Percentiles rank a stretch among this genome's conserved stretches.
These are phyloP conservation scores for Cephalopachus bancanus DNA, from an alignment of 2,797 vertebrate species.

Conservation along the genomic window DNA sequence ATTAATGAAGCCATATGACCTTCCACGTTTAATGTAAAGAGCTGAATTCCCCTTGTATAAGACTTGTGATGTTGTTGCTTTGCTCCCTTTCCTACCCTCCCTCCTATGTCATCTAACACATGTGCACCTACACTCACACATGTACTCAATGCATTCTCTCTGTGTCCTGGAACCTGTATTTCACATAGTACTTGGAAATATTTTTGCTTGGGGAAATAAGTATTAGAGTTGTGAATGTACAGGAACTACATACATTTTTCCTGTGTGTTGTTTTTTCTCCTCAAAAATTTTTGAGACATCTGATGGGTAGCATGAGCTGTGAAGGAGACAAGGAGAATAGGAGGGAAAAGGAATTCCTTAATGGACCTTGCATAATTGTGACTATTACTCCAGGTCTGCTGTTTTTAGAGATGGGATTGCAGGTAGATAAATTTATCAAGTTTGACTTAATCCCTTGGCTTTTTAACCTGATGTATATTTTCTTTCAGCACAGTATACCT, in stretches of 20 bases:
- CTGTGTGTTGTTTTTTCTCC: background rate
- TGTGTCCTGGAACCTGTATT: background rate
- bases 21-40: background rate
- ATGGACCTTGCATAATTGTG: conserved; percentile 85
- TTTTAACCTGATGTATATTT: conserved; percentile 8
- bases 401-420: conserved; percentile 62
- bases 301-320: conserved; percentile 89
- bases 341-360: conserved; percentile 86
- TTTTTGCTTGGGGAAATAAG: background rate
- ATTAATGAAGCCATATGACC: background rate
- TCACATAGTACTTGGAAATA: background rate
- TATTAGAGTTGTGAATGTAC: background rate
- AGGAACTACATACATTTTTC: background rate
- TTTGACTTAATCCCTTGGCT: conserved; percentile 51
- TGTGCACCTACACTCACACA: background rate
- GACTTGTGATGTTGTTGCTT: background rate
- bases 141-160: background rate
- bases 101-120: background rate
- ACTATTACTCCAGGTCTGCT: conserved; percentile 79
- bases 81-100: background rate
- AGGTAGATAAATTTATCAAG: background rate
- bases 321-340: conserved; percentile 86
- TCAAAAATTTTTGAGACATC: background rate
- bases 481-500: background rate
- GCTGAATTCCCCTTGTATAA: background rate